Evolutionary conservation across 2,113 vertebrate genomes (phyloP), one percentile per base, ranked within the genome.

Genomic region (Choloepus hoffmanni): DNA sequence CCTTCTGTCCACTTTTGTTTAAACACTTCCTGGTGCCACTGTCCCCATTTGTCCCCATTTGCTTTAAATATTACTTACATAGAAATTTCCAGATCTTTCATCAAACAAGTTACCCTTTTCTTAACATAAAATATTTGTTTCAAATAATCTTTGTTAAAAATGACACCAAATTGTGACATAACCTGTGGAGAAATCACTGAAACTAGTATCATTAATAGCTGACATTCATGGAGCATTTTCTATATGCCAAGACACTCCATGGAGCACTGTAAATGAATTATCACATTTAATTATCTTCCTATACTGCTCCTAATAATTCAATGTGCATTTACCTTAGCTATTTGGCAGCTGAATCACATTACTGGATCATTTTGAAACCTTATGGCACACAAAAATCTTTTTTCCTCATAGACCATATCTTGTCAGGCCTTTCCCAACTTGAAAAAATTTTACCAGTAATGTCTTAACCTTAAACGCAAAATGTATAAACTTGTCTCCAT

Each of bases 121-220:
- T 65, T 58, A 95, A 83, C 36, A 74, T 58, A 58, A 73, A 84
- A 60, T 86, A 76, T 21, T 76, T 89, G 30, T 79, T 97, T 85
- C 70, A 50, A 85, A 74, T 74, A 92, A 50, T 36, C 8, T 85
- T 77, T 28, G 85, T 63, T 73, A 28, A 96, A 87, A 85, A 89
- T 81, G 33, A 45, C 13, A 65, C 63, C 30, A 33, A 88, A 82
- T 60, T 62, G 26, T 82, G 7, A 6, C 86, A 26, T 72, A 50
- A 33, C 9, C 60, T 85, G 4, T 88, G 43, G 7, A 85, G 30
- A 94, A 83, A 62, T 85, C 65, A 89, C 36, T 50, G 18, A 63
- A 93, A 81, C 40, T 48, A 83, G 13, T 43, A 77, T 36, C 78
- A 70, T 73, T 36, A 94, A 68, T n/a, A 90, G 24, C 48, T 65